Conservation (phyloP, 2,888 invertebrate species). For the Cephus sareptanus region DNA sequence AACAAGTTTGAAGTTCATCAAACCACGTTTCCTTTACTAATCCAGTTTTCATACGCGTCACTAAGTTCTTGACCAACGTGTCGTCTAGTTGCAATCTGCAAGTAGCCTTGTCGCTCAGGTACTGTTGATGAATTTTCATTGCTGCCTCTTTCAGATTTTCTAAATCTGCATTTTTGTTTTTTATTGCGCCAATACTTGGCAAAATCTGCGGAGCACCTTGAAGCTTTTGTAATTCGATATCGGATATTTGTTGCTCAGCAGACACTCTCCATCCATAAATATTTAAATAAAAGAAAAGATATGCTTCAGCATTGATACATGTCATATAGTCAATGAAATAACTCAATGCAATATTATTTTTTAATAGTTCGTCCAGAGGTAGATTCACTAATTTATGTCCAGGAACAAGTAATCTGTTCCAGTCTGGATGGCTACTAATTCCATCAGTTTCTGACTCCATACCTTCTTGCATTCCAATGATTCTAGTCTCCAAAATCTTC, state of each 20-base stretch:
- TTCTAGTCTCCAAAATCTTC: conserved; percentile 78
- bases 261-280: conserved; percentile 76
- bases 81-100: conserved; percentile 75
- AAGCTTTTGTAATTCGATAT: conserved; percentile 68
- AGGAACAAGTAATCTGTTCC: conserved; percentile 64
- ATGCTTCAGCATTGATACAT: conserved; percentile 76
- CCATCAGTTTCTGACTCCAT: conserved; percentile 66
- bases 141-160: conserved; percentile 75
- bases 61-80: conserved; percentile 70
- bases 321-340: conserved; percentile 84
- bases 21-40: conserved; percentile 80
- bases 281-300: conserved; percentile 82
- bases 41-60: conserved; percentile 74
- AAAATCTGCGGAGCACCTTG: conserved; percentile 51
- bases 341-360: conserved; percentile 80
- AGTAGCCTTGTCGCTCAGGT: conserved; percentile 78
- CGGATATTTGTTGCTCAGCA: conserved; percentile 77
- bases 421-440: conserved; percentile 58
- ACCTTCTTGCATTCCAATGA: conserved; percentile 68
- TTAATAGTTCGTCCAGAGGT: conserved; percentile 78
- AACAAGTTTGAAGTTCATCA: conserved; percentile 81
- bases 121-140: conserved; percentile 80
- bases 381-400: conserved; percentile 71
- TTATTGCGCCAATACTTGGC: conserved; percentile 26
- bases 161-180: conserved; percentile 53